These are phyloP conservation scores for Nasonia oneida DNA, from an alignment of 2,888 invertebrate genomes.

Conservation along the genomic window DNA sequence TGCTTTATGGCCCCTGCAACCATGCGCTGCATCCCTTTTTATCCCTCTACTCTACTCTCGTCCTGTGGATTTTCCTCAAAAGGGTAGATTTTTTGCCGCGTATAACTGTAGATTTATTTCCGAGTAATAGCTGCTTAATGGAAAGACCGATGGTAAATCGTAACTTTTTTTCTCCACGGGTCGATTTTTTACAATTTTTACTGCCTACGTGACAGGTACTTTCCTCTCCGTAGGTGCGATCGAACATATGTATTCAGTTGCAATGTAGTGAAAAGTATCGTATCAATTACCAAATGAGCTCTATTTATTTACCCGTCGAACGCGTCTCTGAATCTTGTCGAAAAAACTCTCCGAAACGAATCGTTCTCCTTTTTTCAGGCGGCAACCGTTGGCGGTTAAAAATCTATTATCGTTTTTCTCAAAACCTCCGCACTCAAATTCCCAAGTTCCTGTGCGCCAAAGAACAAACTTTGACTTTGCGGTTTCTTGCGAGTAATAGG, in stretches of 20 bases:
- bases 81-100: slow-evolving; percentile 36
- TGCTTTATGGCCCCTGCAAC: slow-evolving; percentile 23
- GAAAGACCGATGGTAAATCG: slow-evolving; percentile 6
- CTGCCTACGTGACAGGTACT: slow-evolving; percentile 11
- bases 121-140: slow-evolving; percentile 43
- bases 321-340: neutral
- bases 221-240: neutral
- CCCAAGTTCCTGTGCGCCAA: neutral
- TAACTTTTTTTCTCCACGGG: neutral
- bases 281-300: neutral
- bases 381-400: neutral
- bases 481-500: neutral
- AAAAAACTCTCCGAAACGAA: neutral
- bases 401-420: neutral
- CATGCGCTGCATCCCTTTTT: slow-evolving; percentile 5
- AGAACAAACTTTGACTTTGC: neutral
- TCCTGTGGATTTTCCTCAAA: slow-evolving; percentile 14
- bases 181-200: slow-evolving; percentile 12
- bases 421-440: neutral
- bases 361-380: neutral
- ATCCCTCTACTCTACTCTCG: neutral
- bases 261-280: neutral
- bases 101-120: slow-evolving; percentile 39
- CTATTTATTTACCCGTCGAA: neutral
- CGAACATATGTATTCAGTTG: slow-evolving; percentile 14